phyloP scores from a whole-genome alignment of 2,113 vertebrate genomes.

The Lepisosteus oculatus region DNA sequence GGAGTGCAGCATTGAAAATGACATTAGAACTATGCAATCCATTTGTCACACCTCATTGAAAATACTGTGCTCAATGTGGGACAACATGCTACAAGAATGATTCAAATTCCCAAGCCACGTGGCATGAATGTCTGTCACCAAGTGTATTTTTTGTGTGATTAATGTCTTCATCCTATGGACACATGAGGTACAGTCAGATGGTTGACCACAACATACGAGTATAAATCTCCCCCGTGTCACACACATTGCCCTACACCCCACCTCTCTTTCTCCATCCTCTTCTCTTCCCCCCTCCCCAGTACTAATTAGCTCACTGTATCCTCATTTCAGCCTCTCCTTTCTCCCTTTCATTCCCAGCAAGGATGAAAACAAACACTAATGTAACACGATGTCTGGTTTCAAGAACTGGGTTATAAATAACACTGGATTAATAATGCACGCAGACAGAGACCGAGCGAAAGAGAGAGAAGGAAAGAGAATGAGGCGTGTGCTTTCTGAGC shows the following conservation, averaged over 20 bases:
- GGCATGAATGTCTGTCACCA: too few species aligned
- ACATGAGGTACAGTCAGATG: not conserved
- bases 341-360: conserved; percentile 24
- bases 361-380: conserved; percentile 39
- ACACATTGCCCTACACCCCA: not conserved
- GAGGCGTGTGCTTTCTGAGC: conserved; percentile 33
- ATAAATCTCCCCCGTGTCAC: not conserved
- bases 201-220: not conserved
- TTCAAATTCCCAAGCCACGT: too few species aligned
- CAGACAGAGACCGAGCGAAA: conserved; percentile 10
- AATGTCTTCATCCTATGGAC: not conserved
- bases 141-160: too few species aligned
- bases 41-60: too few species aligned
- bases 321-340: conserved; percentile 2
- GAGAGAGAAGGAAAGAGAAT: not conserved
- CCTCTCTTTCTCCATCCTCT: too few species aligned
- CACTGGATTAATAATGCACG: conserved; percentile 48
- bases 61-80: too few species aligned
- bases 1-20: too few species aligned
- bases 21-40: too few species aligned
- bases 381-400: conserved; percentile 36
- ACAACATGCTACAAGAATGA: too few species aligned
- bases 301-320: not conserved
- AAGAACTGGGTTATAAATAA: conserved; percentile 46
- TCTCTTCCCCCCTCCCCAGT: not conserved